Base-by-base conservation (phyloP, 2,888 invertebrate genomes). In the Hyposoter dolosus region DNA sequence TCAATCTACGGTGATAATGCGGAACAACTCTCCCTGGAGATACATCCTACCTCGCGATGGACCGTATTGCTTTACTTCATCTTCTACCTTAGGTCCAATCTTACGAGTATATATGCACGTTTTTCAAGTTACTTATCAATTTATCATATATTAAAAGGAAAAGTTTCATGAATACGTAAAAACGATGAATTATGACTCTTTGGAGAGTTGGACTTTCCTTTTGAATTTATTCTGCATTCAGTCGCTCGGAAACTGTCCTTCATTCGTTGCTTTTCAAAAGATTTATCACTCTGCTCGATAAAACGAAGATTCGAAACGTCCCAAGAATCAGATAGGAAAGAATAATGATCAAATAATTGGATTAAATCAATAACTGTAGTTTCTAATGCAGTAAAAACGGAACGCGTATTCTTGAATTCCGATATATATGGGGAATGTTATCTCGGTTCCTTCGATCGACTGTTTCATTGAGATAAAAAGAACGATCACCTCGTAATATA, bases 1-100 rank as follows among this genome's bases (percentile, higher is more conserved):
- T 85, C 85, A 85, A 85, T 85, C 77, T 82, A 72, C 63, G 82
- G 66, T 82, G 74, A 85, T 82, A 82, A 82, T 78, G 72, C 72
- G 72, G 69, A 80, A 47, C 72, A 40, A 80, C 72, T 80, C 79
- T 45, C 71, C 17, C 19, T 65, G 28, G 40, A 60, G n/a, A 45
- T 35, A 53, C 68, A 63, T 28, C 15, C 53, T 19, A 63, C 19
- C 53, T 32, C 71, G 17, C 63, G 28, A 72, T 60, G 69, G 75
- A 79, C 72, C 50, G 50, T 81, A 66, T 77, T 81, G 76, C 66
- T 66, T 66, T 10, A 47, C 76, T 40, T 47, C 71, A n/a, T 43
- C n/a, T 63, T 71, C 19, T 35, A 17, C 47, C 15, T 35, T 28
- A 19, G 32, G 19, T 71, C 12, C 69, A 50, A 50, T 60, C 28